Base-by-base conservation (phyloP, 2,113 vertebrate species). In the Crocuta crocuta region DNA sequence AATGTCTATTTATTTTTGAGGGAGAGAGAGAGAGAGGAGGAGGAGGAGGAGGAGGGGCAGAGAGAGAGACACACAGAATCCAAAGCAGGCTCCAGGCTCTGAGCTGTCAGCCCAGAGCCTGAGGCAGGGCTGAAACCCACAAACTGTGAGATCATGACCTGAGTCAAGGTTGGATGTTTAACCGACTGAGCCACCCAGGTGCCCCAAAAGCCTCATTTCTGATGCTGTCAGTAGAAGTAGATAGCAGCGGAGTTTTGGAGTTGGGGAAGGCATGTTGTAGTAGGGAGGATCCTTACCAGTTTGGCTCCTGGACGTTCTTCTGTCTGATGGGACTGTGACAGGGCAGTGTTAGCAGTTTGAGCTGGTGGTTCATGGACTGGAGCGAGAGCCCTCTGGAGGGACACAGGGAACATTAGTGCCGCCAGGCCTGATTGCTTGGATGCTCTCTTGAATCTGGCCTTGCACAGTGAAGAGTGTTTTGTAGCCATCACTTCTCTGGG, bases 271-370 rank as follows among this genome's bases (percentile, higher is more conserved):
- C 83, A 94, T 85, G 82, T 89, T 9, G 10, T 16, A 81, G 1
- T n/a, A 61, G 78, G 23, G 45, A 88, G 16, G 15, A 24, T 82
- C 58, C 71, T 24, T 31, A 48, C 50, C 65, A 88, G n/a, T 45
- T 43, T 85, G 70, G 28, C 35, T 91, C 95, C 55, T 79, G 19
- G 61, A 71, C 28, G 3, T 39, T 71, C 19, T 84, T 82, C 65
- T 90, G 65, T 94, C 53, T 87, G 87, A 85, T n/a, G 66, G 31
- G 68, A 39, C 50, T 70, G 65, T 70, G 58, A 88, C 4, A 15
- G 7, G 91, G 71, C n/a, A 58, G 28, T 93, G n/a, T 86, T 95
- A 48, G 39, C 82, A 43, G 65, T 81, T 92, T 90, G 39, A 95
- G 63, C 43, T 85, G 84, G 24, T 78, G 65, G 89, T 88, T 80